Conservation (phyloP, 2,888 invertebrate genomes). For the Harmothoe impar region DNA sequence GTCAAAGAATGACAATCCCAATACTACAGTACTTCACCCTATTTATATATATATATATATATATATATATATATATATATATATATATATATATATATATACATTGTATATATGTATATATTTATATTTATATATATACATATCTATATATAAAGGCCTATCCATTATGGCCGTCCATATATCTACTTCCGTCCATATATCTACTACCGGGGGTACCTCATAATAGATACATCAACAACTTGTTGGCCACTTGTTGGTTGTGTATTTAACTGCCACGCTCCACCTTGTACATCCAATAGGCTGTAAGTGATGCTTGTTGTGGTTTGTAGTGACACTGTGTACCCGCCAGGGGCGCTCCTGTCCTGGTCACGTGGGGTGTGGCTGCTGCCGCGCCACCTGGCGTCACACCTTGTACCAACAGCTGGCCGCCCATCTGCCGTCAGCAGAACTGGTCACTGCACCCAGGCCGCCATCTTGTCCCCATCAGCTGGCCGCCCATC, state of each 20-base stretch:
- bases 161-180: background rate
- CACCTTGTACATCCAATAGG: background rate
- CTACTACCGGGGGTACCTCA: background rate
- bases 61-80: too few relatives aligned
- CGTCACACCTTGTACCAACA: background rate
- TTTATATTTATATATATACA: too few relatives aligned
- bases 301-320: too few relatives aligned
- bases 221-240: background rate
- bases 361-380: background rate
- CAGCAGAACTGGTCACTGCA: background rate
- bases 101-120: too few relatives aligned
- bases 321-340: slow-evolving; percentile 29
- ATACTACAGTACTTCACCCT: too few relatives aligned
- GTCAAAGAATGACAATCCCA: too few relatives aligned
- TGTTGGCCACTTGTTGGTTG: background rate
- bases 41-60: too few relatives aligned
- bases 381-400: slow-evolving; percentile 5
- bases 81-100: too few relatives aligned
- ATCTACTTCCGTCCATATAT: background rate
- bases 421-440: background rate
- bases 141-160: background rate
- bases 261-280: background rate
- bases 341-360: background rate
- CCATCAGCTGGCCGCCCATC: background rate
- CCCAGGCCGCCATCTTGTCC: background rate